Evolutionary conservation across 2,797 vertebrate genomes (phyloP).

Genomic region (Poeciliopsis gracilis): DNA sequence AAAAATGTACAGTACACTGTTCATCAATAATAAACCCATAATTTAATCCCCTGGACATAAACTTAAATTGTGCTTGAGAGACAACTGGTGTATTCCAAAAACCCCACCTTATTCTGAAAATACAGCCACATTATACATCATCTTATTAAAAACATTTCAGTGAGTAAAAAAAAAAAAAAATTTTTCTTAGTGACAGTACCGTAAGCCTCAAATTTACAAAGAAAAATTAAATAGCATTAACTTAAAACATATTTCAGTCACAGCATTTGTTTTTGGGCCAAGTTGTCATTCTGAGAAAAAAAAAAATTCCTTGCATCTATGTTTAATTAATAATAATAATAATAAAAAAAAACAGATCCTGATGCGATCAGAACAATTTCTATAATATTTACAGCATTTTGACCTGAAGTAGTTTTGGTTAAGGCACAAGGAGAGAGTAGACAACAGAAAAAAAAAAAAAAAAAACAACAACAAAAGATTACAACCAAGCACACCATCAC

Average conservation of each 20-base stretch:
- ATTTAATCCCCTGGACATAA: constrained; percentile 84
- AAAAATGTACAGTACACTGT: constrained; percentile 85
- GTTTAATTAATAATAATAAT: constrained; percentile 51
- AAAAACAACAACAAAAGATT: constrained; percentile 33
- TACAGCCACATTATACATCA: constrained; percentile 83
- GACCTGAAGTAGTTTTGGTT: constrained; percentile 94
- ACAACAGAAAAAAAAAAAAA: constrained; percentile 31
- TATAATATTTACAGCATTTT: constrained; percentile 89
- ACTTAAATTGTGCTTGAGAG: constrained; percentile 85
- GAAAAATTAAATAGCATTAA: constrained; percentile 86
- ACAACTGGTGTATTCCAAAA: constrained; percentile 80
- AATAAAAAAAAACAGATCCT: constrained; percentile 66
- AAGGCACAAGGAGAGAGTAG: constrained; percentile 95
- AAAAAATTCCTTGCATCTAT: constrained; percentile 18
- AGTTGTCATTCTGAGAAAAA: constrained; percentile 73
- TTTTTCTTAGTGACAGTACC: constrained; percentile 83
- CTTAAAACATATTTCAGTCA: constrained; percentile 86
- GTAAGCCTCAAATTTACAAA: constrained; percentile 83
- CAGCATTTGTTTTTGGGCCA: constrained; percentile 87
- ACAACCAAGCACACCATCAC: constrained; percentile 77
- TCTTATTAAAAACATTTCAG: constrained; percentile 78
- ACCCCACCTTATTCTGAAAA: constrained; percentile 82
- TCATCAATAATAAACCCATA: constrained; percentile 80
- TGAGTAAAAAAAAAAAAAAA: constrained; percentile 68
- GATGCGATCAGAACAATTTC: constrained; percentile 81